These are phyloP conservation scores for Gulo gulo DNA, from an alignment of 2,113 vertebrate genomes.

Conservation along the genomic window DNA sequence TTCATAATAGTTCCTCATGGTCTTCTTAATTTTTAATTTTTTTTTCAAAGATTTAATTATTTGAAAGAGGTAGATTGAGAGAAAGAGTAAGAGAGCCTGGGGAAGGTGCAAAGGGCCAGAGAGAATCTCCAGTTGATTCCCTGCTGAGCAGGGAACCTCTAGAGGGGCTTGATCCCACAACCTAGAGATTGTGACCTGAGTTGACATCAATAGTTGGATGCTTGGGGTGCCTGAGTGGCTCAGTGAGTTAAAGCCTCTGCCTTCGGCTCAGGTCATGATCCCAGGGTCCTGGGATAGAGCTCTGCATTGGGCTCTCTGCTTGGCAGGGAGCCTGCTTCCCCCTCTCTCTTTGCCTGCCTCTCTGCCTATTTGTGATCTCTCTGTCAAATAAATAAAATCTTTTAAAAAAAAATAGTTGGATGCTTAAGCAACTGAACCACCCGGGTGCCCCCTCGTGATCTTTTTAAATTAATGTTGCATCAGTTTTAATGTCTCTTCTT, in stretches of 20 bases:
- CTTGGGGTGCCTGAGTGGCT: not conserved
- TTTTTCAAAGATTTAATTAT: not conserved
- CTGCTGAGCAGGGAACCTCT: not conserved
- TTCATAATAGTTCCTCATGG: not conserved
- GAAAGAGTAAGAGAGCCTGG: not conserved
- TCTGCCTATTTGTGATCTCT: too few relatives aligned
- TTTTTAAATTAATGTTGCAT: not conserved
- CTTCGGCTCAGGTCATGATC: too few relatives aligned
- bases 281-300: too few relatives aligned
- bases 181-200: not conserved
- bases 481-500: too few relatives aligned
- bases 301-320: too few relatives aligned
- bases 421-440: not conserved
- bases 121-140: not conserved
- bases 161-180: not conserved
- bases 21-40: not conserved
- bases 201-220: not conserved
- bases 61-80: not conserved
- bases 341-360: too few relatives aligned
- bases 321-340: too few relatives aligned
- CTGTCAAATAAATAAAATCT: too few relatives aligned
- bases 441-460: rapidly evolving
- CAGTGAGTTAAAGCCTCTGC: too few relatives aligned
- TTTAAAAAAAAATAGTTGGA: not conserved
- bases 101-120: not conserved